These are phyloP conservation scores for Brachionus plicatilis DNA, from an alignment of 1,140 invertebrate genomes.

Conservation along the genomic window DNA sequence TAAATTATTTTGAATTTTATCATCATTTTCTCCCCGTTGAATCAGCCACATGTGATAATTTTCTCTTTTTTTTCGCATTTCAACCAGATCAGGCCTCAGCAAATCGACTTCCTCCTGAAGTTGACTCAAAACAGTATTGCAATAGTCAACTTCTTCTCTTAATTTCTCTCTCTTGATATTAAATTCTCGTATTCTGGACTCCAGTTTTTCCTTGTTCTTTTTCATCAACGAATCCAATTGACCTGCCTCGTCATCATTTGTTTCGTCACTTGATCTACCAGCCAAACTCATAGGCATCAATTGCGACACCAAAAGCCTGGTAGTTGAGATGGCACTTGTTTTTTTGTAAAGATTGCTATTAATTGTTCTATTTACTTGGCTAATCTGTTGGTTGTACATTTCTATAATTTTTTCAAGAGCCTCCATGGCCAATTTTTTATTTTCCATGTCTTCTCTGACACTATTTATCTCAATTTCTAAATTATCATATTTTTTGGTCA, in stretches of 20 bases:
- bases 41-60: constrained; percentile 41
- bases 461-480: constrained; percentile 6
- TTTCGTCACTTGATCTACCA: neutral
- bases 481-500: constrained; percentile 26
- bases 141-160: constrained; percentile 2
- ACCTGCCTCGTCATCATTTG: neutral
- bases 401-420: constrained; percentile 37
- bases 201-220: neutral
- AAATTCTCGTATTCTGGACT: neutral
- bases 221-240: constrained; percentile 15
- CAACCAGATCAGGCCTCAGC: constrained; percentile 13
- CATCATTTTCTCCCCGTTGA: constrained; percentile 34
- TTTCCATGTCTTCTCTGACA: neutral
- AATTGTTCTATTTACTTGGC: neutral
- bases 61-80: constrained; percentile 32
- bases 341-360: constrained; percentile 21
- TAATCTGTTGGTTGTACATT: neutral
- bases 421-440: constrained; percentile 14
- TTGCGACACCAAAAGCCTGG: constrained; percentile 8
- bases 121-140: constrained; percentile 1
- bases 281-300: constrained; percentile 18
- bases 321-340: constrained; percentile 20
- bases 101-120: constrained; percentile 21
- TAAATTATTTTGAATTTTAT: constrained; percentile 32
- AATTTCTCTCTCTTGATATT: constrained; percentile 1